Percentiles rank a stretch among this genome's conserved stretches.
Conservation (phyloP, 1,140 invertebrate genomes). For the Zaprionus taronus region DNA sequence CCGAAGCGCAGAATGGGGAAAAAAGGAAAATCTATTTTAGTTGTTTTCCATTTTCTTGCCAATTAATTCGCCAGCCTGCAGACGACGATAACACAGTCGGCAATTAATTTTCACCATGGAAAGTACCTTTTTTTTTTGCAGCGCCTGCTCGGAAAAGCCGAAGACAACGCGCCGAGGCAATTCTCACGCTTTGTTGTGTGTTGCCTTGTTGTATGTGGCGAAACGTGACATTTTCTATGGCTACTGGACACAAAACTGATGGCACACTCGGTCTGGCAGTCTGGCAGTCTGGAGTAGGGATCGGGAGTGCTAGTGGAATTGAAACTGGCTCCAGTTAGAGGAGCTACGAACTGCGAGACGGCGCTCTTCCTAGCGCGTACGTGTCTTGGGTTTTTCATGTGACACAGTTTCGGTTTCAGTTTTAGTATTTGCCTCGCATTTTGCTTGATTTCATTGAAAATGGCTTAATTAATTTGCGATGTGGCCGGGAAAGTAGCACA, state of each 20-base stretch:
- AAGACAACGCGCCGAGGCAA: constrained; percentile 33
- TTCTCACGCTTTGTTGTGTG: constrained; percentile 67
- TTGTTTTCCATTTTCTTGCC: constrained; percentile 44
- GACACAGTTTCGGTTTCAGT: constrained; percentile 72
- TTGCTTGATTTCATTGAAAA: constrained; percentile 77
- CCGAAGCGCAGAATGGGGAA: background rate
- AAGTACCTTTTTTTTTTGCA: constrained; percentile 68
- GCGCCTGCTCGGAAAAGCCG: constrained; percentile 13
- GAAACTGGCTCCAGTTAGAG: background rate
- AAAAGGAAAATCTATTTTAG: constrained; percentile 7
- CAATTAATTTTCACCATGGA: constrained; percentile 82
- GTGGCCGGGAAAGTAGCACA: constrained; percentile 48
- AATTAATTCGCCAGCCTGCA: constrained; percentile 66
- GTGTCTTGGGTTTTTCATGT: constrained; percentile 64
- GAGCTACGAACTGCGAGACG: background rate
- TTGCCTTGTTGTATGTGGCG: constrained; percentile 64
- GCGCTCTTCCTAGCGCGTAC: constrained; percentile 73
- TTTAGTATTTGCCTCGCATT: constrained; percentile 68
- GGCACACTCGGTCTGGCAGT: constrained; percentile 36
- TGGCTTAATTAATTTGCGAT: constrained; percentile 75
- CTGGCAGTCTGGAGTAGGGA: constrained; percentile 20
- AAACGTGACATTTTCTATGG: constrained; percentile 82
- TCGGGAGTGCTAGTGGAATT: constrained; percentile 34
- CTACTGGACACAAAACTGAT: constrained; percentile 83
- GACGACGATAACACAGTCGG: constrained; percentile 57